Conservation (phyloP, 1,140 invertebrate species). For the Magallana angulata region DNA sequence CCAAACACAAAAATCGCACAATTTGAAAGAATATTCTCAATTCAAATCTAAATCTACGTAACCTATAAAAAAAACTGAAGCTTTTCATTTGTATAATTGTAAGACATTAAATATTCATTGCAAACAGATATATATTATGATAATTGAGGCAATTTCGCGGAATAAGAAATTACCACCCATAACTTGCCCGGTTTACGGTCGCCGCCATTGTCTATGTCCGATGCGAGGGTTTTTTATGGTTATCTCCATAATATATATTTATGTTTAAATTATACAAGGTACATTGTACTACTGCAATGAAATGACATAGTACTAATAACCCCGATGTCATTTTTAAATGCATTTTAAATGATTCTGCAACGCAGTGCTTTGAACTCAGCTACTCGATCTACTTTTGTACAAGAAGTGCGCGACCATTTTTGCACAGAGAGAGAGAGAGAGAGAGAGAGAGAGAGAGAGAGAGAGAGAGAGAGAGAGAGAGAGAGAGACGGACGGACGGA, state of each 20-base stretch:
- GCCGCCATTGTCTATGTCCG: neutral
- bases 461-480: no score
- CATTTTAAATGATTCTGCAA: neutral
- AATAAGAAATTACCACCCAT: neutral
- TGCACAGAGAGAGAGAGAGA: no score
- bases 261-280: neutral
- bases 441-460: no score
- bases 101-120: constrained; percentile 1
- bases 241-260: neutral
- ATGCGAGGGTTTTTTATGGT: neutral
- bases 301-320: neutral
- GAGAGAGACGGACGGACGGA: no score
- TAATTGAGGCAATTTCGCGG: neutral
- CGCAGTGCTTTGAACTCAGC: neutral
- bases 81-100: neutral
- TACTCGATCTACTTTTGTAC: no score
- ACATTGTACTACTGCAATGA: neutral
- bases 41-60: neutral
- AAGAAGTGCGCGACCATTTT: no score
- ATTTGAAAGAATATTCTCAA: constrained; percentile 5
- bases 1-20: neutral
- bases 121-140: neutral
- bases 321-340: neutral
- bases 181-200: neutral
- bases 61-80: neutral